Conservation (phyloP, 2,888 invertebrate genomes). For the Gastrophysa polygoni region DNA sequence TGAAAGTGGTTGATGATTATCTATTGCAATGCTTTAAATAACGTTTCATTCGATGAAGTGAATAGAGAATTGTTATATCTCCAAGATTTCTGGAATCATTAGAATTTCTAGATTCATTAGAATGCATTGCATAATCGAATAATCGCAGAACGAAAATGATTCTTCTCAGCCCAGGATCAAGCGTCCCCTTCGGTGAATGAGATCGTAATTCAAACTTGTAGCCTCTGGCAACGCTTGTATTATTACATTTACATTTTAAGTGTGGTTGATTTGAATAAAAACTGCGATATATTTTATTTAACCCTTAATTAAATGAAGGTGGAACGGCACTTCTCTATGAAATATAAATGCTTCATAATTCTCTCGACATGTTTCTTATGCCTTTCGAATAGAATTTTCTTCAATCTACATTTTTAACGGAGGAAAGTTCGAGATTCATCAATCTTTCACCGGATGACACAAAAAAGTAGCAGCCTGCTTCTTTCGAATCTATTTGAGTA, state of each 20-base stretch:
- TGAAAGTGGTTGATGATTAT: no score
- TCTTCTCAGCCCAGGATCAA: no score
- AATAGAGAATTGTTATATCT: no score
- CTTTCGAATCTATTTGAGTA: no score
- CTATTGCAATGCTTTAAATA: no score
- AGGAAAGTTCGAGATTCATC: neutral
- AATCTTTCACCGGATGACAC: no score
- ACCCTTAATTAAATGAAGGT: constrained; percentile 46
- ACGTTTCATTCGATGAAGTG: no score
- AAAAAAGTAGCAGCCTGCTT: no score
- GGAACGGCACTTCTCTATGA: neutral
- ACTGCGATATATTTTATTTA: constrained; percentile 48
- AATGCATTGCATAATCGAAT: no score
- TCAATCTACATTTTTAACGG: neutral
- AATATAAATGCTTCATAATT: constrained; percentile 4
- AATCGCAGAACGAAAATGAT: no score
- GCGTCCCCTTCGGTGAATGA: neutral
- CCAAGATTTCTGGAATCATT: no score
- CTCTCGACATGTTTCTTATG: neutral
- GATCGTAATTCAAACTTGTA: neutral
- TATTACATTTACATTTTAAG: constrained; percentile 51
- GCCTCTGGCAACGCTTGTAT: constrained; percentile 43
- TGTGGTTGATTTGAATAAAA: constrained; percentile 41
- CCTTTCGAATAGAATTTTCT: constrained; percentile 1
- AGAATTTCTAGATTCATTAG: no score